These are phyloP conservation scores for Turnix velox DNA, from an alignment of 2,113 vertebrate species.

Conservation along the genomic window DNA sequence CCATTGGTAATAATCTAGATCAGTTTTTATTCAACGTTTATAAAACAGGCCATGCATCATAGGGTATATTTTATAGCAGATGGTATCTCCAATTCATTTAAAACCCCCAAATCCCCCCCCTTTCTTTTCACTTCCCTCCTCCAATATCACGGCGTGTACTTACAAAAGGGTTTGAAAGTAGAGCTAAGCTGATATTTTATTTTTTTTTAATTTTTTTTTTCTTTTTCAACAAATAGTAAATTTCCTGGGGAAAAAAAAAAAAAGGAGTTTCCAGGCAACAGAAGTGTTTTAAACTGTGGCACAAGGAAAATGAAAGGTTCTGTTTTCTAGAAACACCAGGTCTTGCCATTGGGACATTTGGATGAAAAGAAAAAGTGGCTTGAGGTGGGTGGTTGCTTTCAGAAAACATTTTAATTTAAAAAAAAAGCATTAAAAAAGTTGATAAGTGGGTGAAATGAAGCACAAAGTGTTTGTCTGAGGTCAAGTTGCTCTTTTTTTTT, in stretches of 20 bases:
- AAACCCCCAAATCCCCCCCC: too few relatives aligned
- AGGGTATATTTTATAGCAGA: conserved; percentile 63
- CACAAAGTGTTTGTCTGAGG: not conserved
- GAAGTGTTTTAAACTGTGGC: conserved; percentile 16
- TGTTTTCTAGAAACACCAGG: not conserved
- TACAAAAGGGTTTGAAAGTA: conserved; percentile 28
- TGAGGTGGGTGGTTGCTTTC: not conserved
- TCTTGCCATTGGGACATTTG: not conserved
- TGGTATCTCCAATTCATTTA: conserved; percentile 56
- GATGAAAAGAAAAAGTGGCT: not conserved
- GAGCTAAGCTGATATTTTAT: not conserved
- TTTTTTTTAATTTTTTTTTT: too few relatives aligned
- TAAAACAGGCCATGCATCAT: conserved; percentile 45
- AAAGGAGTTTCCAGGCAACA: conserved; percentile 41
- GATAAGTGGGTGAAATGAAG: not conserved
- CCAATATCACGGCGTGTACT: not conserved
- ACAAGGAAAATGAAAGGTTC: not conserved
- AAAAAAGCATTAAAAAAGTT: not conserved
- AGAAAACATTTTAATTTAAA: not conserved
- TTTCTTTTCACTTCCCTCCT: conserved; percentile 26
- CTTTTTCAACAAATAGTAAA: conserved; percentile 50
- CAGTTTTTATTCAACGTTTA: conserved; percentile 62
- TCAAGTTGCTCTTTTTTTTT: not conserved
- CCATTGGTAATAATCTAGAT: conserved; percentile 62
- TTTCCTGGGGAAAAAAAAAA: conserved; percentile 18